phyloP scores from a whole-genome alignment of 2,113 vertebrate species.

The Microtus oregoni region DNA sequence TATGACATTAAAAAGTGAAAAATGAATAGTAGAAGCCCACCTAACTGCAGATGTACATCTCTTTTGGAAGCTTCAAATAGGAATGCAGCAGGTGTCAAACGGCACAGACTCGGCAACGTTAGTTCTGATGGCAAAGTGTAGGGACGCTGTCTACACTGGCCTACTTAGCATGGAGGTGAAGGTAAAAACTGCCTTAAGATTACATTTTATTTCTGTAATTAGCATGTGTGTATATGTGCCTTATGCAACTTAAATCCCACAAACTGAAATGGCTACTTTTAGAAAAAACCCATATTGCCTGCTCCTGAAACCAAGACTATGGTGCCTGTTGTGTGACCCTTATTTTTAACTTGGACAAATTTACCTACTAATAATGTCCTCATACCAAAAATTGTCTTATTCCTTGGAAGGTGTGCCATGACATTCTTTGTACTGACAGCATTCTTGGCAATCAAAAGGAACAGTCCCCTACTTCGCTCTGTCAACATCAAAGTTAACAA shows the following conservation, averaged over 20 bases:
- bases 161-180: neutral
- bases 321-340: neutral
- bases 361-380: constrained; percentile 50
- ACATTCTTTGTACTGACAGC: neutral
- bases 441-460: constrained; percentile 44
- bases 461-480: neutral
- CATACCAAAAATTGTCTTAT: neutral
- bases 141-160: neutral
- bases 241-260: neutral
- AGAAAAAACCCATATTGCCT: neutral
- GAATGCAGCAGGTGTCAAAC: neutral
- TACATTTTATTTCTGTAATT: constrained; percentile 63
- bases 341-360: constrained; percentile 63
- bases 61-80: constrained; percentile 20
- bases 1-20: neutral
- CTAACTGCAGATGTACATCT: neutral
- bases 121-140: neutral
- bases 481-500: constrained; percentile 52
- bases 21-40: neutral
- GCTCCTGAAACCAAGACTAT: neutral
- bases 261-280: constrained; percentile 36
- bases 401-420: constrained; percentile 33
- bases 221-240: neutral
- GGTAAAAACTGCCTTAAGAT: constrained; percentile 16
- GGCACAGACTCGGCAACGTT: neutral